Evolutionary conservation across 2,113 vertebrate species (phyloP).

Genomic region (Tragelaphus scriptus): DNA sequence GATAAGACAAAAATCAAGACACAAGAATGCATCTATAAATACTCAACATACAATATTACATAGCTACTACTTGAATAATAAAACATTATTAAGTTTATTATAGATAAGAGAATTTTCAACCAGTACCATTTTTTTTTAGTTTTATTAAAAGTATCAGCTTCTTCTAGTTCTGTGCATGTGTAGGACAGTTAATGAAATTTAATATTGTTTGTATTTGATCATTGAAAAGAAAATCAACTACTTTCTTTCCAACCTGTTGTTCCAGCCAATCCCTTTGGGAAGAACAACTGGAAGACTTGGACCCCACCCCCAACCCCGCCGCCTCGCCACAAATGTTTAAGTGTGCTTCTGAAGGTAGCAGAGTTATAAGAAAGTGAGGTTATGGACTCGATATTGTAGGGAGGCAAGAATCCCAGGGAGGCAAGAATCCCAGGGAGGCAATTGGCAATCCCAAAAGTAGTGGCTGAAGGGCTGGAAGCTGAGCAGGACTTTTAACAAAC

Average conservation of each 20-base stretch:
- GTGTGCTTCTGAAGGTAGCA: not conserved
- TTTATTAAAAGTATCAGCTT: not conserved
- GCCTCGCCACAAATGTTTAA: not conserved
- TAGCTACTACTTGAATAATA: not conserved
- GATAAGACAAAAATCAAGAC: not conserved
- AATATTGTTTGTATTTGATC: not conserved
- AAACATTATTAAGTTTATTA: not conserved
- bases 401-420: not conserved
- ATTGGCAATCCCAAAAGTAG: not conserved
- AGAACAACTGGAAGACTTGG: not conserved
- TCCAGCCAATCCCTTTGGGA: not conserved
- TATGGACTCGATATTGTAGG: not conserved
- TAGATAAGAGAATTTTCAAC: not conserved
- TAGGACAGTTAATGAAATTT: not conserved
- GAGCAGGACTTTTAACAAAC: not conserved
- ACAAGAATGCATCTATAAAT: not conserved
- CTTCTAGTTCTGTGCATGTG: not conserved
- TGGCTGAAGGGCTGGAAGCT: not conserved
- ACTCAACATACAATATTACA: not conserved
- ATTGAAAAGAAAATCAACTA: not conserved
- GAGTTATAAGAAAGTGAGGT: not conserved
- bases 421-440: no score
- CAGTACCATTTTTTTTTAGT: not conserved
- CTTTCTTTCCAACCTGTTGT: not conserved
- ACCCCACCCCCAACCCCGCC: fast-evolving